These are phyloP conservation scores for Cryptotis parvus DNA, from an alignment of 2,113 vertebrate genomes.

Conservation along the genomic window DNA sequence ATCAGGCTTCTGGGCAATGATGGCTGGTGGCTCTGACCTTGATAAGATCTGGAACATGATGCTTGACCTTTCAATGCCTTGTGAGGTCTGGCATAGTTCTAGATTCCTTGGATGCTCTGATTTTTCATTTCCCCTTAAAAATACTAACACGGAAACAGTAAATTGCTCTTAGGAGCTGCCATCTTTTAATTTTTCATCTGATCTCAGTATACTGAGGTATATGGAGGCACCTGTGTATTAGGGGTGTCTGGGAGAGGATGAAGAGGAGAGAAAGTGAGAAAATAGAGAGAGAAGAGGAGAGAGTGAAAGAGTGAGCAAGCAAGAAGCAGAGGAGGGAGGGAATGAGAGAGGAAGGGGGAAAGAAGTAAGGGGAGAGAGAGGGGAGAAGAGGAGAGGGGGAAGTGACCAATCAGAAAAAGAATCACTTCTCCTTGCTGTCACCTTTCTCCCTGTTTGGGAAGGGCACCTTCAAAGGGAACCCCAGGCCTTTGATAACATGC, in stretches of 20 bases:
- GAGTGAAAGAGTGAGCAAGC: background rate
- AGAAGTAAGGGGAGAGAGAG: background rate
- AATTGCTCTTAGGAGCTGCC: background rate
- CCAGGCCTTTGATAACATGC: constrained; percentile 50
- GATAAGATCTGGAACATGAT: background rate
- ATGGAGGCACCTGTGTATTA: background rate
- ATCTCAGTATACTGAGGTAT: background rate
- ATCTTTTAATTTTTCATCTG: constrained; percentile 39
- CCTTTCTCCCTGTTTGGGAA: constrained; percentile 60
- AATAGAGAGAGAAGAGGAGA: background rate
- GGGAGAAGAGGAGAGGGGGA: background rate
- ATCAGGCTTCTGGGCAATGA: too few relatives aligned
- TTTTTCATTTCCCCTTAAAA: constrained; percentile 40
- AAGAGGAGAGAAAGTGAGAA: background rate
- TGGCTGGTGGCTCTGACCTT: background rate
- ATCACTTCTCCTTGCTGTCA: constrained; percentile 1
- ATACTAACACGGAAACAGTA: background rate
- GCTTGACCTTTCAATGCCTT: background rate
- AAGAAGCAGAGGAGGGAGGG: background rate
- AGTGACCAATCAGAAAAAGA: background rate
- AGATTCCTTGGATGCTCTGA: background rate
- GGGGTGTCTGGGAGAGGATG: background rate
- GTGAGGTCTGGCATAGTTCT: background rate
- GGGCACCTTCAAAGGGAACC: constrained; percentile 61
- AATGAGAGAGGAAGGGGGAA: background rate